Percentiles rank a stretch among this genome's conserved stretches.
Conservation (phyloP, 2,113 vertebrate genomes). For the Zosterops japonicus region DNA sequence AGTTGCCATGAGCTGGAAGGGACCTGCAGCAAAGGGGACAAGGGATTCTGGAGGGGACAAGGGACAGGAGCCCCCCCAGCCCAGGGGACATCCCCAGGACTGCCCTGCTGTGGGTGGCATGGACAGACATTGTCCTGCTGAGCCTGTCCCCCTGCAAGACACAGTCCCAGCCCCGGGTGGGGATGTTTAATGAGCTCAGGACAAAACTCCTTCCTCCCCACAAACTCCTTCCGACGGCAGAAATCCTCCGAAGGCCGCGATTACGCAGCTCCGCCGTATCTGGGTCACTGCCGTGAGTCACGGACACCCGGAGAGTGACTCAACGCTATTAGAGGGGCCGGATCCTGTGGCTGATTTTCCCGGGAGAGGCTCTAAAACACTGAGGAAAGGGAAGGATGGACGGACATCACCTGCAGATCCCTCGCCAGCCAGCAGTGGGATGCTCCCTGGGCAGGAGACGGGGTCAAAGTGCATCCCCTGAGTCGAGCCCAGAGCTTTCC, state of each 20-base stretch:
- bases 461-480: accelerated
- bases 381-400: not conserved
- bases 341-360: not conserved
- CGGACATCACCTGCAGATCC: not conserved
- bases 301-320: constrained; percentile 51
- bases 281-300: constrained; percentile 62
- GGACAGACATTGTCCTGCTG: accelerated
- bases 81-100: accelerated
- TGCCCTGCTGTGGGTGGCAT: not conserved
- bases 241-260: not conserved
- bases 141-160: not conserved
- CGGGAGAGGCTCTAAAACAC: not conserved
- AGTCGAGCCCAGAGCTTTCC: not conserved
- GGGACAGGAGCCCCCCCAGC: not conserved
- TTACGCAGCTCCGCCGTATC: not conserved
- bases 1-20: not conserved
- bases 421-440: accelerated
- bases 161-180: not conserved
- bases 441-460: accelerated
- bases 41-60: not conserved
- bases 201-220: not conserved
- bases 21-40: not conserved
- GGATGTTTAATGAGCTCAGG: not conserved
- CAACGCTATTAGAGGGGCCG: not conserved
- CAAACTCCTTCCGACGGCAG: not conserved